Conservation (phyloP, 2,888 invertebrate species). For the Onchidella celtica region DNA sequence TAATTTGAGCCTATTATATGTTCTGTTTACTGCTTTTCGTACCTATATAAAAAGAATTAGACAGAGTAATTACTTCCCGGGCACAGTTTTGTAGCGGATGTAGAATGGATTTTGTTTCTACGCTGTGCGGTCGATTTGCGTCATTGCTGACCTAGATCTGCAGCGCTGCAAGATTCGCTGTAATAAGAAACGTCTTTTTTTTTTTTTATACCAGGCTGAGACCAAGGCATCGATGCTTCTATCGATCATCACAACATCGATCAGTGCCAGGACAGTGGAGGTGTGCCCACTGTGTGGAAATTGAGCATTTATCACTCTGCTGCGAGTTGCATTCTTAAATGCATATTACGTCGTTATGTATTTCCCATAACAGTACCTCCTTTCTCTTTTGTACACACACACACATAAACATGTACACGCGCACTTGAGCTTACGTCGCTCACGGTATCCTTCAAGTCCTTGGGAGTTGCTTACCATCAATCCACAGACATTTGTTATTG, state of each 20-base stretch:
- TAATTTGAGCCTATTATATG: no score
- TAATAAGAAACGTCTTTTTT: slow-evolving; percentile 39
- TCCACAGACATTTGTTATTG: no score
- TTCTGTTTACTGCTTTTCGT: no score
- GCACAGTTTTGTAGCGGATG: slow-evolving; percentile 50
- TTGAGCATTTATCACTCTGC: slow-evolving; percentile 27
- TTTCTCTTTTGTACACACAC: not conserved
- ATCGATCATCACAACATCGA: slow-evolving; percentile 49
- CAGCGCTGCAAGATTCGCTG: slow-evolving; percentile 38
- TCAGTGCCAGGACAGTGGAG: slow-evolving; percentile 37
- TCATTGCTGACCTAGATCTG: slow-evolving; percentile 60
- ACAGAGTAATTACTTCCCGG: no score
- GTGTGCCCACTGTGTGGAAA: slow-evolving; percentile 29
- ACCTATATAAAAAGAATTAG: no score
- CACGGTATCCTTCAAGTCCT: no score
- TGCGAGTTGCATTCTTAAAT: no score
- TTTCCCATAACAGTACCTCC: not conserved
- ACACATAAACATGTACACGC: not conserved
- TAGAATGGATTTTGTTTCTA: slow-evolving; percentile 53
- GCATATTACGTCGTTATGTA: no score
- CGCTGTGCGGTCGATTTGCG: slow-evolving; percentile 57
- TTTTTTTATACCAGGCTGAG: slow-evolving; percentile 22
- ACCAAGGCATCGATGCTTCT: slow-evolving; percentile 37
- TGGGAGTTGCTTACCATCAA: no score
- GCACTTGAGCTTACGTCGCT: no score